phyloP scores from a whole-genome alignment of 2,888 invertebrate species.

The Eubasilissa splendida region DNA sequence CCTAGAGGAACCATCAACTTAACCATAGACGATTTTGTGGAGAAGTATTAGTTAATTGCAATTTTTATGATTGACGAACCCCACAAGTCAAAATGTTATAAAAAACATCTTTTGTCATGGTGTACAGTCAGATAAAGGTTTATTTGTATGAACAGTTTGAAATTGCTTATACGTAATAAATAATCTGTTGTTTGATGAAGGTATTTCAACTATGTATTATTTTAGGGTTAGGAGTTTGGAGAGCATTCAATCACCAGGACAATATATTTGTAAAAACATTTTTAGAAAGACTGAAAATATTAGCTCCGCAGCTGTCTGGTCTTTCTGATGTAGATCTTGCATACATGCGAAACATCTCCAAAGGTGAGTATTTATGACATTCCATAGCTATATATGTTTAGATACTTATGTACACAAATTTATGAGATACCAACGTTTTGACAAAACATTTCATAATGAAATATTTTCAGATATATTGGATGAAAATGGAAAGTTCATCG shows the following conservation, averaged over 20 bases:
- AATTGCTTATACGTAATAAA: background rate
- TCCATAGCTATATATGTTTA: background rate
- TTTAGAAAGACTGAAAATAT: conserved; percentile 73
- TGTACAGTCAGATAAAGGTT: background rate
- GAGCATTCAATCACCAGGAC: conserved; percentile 74
- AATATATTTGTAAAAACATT: conserved; percentile 77
- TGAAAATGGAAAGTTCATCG: conserved; percentile 63
- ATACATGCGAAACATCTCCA: conserved; percentile 72
- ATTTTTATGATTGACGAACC: no score
- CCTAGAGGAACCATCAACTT: no score
- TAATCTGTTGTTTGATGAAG: background rate
- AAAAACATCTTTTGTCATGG: no score
- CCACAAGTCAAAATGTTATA: no score
- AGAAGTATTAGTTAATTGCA: no score
- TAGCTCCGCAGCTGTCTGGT: conserved; percentile 68
- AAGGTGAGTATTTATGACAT: conserved; percentile 63
- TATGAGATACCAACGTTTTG: background rate
- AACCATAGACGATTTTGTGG: no score
- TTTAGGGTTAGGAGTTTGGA: conserved; percentile 77
- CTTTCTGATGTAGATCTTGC: conserved; percentile 79
- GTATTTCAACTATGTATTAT: background rate
- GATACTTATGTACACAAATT: no score
- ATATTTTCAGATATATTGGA: conserved; percentile 64
- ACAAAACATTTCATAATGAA: background rate
- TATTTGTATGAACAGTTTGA: background rate